Conservation (phyloP, 1,140 invertebrate genomes). For the Dinoponera quadriceps region DNA sequence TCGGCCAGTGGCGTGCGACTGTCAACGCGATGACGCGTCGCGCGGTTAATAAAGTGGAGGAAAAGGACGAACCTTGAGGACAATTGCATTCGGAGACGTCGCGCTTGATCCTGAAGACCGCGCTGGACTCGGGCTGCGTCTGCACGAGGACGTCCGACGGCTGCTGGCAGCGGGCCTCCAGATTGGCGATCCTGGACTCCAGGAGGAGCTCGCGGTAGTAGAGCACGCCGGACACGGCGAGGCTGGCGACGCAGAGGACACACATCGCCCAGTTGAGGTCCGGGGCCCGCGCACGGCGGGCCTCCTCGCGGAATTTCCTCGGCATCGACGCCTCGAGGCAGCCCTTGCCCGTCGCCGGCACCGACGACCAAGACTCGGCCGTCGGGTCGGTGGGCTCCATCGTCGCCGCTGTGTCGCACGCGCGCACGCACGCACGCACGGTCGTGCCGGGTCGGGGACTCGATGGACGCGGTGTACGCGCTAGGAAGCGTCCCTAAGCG, state of each 20-base stretch:
- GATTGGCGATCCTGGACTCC: slow-evolving; percentile 79
- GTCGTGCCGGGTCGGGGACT: slow-evolving; percentile 28
- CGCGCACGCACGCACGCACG: slow-evolving; percentile 62
- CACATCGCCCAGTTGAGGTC: slow-evolving; percentile 79
- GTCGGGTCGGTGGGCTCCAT: slow-evolving; percentile 60
- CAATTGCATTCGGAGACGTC: slow-evolving; percentile 80
- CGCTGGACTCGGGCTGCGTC: slow-evolving; percentile 61
- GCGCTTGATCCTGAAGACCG: slow-evolving; percentile 77
- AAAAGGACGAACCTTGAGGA: slow-evolving; percentile 75
- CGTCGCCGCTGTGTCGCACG: slow-evolving; percentile 52
- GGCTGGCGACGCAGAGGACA: slow-evolving; percentile 80
- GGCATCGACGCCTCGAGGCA: slow-evolving; percentile 69
- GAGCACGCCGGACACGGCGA: slow-evolving; percentile 79
- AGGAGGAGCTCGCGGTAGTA: slow-evolving; percentile 79
- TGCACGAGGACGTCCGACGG: slow-evolving; percentile 68
- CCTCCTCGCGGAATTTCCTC: slow-evolving; percentile 74
- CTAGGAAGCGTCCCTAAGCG: slow-evolving; percentile 56
- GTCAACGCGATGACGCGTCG: background rate
- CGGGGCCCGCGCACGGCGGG: slow-evolving; percentile 25
- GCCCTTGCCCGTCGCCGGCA: slow-evolving; percentile 35
- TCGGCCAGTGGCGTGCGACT: no score
- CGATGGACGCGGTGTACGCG: slow-evolving; percentile 15
- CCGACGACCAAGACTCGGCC: slow-evolving; percentile 60
- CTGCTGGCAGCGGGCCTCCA: slow-evolving; percentile 76
- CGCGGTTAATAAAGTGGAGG: background rate